phyloP scores from a whole-genome alignment of 2,797 vertebrate species.

The Ara ararauna region DNA sequence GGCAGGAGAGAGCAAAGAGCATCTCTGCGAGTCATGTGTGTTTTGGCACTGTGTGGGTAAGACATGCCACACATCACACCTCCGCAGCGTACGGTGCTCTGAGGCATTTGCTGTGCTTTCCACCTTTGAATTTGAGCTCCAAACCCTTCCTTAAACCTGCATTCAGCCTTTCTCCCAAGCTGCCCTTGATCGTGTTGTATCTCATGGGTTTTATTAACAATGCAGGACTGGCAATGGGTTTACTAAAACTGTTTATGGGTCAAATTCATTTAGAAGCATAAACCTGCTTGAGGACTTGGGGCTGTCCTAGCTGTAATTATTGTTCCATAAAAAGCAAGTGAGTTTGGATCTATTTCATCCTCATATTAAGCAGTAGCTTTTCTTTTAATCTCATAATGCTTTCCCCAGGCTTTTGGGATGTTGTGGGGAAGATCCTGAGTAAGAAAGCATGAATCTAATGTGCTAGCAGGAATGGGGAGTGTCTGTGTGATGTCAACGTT shows the following conservation, averaged over 20 bases:
- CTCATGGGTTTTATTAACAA: slow-evolving; percentile 3
- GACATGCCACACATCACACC: background rate
- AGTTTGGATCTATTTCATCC: slow-evolving; percentile 16
- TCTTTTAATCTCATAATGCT: slow-evolving; percentile 35
- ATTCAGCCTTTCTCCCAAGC: background rate
- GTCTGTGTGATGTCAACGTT: background rate
- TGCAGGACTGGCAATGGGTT: background rate
- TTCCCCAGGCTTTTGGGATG: background rate
- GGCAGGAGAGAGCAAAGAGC: background rate
- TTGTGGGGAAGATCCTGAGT: background rate
- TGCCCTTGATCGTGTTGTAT: background rate
- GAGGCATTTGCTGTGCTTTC: too few relatives aligned
- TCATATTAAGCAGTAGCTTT: slow-evolving; percentile 33
- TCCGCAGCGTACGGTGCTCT: accelerated
- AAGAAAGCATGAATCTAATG: background rate
- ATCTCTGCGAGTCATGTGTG: accelerated
- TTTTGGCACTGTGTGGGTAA: accelerated
- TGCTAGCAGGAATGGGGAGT: background rate
- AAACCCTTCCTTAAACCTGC: background rate
- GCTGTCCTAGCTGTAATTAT: background rate
- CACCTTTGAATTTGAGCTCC: background rate
- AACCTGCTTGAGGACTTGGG: background rate
- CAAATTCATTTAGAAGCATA: background rate
- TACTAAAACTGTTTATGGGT: background rate
- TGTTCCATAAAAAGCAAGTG: background rate